These are phyloP conservation scores for Lophius piscatorius DNA, from an alignment of 2,113 vertebrate genomes.

Conservation along the genomic window DNA sequence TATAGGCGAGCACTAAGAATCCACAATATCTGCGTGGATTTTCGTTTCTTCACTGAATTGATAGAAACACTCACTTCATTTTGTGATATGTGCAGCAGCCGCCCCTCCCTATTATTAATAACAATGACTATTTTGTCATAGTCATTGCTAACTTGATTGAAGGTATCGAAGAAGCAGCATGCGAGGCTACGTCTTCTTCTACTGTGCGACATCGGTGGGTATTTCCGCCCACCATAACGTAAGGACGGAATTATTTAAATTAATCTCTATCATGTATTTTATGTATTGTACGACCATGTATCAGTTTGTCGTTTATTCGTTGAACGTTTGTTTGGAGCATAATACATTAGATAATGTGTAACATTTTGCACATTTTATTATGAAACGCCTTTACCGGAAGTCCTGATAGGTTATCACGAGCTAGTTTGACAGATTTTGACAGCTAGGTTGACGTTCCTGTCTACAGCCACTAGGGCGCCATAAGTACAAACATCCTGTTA, in stretches of 20 bases:
- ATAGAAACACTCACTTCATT: conserved; percentile 69
- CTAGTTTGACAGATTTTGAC: no score
- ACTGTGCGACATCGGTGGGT: neutral
- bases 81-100: neutral
- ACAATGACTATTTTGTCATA: neutral
- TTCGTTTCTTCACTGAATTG: neutral
- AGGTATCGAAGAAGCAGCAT: neutral
- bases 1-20: neutral
- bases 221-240: no score
- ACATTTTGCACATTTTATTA: no score
- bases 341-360: no score
- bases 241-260: no score
- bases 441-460: neutral
- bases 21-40: rapidly evolving
- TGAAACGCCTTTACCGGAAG: no score
- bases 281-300: no score
- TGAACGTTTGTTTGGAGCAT: neutral
- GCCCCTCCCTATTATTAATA: neutral
- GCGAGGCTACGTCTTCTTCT: neutral
- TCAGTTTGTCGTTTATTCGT: neutral
- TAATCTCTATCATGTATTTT: no score
- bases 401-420: no score
- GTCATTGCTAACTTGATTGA: neutral
- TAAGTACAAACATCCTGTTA: no score
- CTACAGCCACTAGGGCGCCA: neutral